These are phyloP conservation scores for Channa argus DNA, from an alignment of 2,113 vertebrate genomes.

Conservation along the genomic window DNA sequence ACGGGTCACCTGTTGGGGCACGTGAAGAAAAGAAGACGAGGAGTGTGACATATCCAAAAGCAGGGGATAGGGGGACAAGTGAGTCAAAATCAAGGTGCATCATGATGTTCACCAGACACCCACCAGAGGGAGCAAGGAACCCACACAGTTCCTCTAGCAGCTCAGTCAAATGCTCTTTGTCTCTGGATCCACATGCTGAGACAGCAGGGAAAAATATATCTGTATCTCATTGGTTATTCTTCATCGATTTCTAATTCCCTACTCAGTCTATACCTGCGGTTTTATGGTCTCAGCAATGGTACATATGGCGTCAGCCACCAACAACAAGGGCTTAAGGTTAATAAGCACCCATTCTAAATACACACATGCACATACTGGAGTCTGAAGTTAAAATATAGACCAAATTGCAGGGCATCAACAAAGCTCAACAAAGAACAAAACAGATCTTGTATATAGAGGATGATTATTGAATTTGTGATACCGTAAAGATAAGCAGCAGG, in stretches of 20 bases:
- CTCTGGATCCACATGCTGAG: constrained; percentile 47
- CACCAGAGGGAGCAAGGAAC: constrained; percentile 59
- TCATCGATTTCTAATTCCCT: not conserved
- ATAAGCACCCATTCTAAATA: not conserved
- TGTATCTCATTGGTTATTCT: not conserved
- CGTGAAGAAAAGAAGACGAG: not conserved
- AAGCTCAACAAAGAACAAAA: too few relatives aligned
- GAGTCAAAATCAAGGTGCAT: not conserved
- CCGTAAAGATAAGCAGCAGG: not conserved
- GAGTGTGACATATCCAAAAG: too few relatives aligned
- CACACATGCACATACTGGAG: not conserved
- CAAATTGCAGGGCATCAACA: not conserved
- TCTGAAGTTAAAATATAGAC: not conserved
- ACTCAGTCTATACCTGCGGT: not conserved
- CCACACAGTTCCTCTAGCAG: not conserved
- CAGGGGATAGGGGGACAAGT: not conserved
- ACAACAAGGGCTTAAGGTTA: too few relatives aligned
- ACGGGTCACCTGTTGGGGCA: constrained; percentile 47
- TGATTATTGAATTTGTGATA: not conserved
- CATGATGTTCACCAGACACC: constrained; percentile 1
- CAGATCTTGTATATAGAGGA: too few relatives aligned
- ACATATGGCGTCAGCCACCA: too few relatives aligned
- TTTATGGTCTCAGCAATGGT: not conserved
- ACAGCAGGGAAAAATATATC: not conserved
- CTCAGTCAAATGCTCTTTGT: constrained; percentile 54